Evolutionary conservation across 2,113 vertebrate genomes (phyloP).

Genomic region (Bolborhynchus lineola): DNA sequence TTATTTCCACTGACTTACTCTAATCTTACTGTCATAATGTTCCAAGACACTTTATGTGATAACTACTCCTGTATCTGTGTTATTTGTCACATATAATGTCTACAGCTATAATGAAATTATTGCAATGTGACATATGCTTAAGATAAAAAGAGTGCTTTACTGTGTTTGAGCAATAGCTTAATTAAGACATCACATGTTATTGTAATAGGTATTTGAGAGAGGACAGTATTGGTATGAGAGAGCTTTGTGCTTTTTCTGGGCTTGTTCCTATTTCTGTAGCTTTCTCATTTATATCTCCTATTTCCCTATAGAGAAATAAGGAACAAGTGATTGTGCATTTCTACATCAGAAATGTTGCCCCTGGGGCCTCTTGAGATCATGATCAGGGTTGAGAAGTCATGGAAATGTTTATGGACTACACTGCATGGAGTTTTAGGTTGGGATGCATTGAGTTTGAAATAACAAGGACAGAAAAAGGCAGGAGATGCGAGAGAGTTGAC

Average conservation of each 20-base stretch:
- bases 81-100: not conserved
- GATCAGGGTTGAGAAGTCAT: not conserved
- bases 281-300: not conserved
- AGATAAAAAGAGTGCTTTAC: not conserved
- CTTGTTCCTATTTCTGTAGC: not conserved
- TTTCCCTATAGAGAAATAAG: not conserved
- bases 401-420: not conserved
- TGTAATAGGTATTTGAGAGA: not conserved
- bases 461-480: not conserved
- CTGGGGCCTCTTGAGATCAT: not conserved
- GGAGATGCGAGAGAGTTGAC: not conserved
- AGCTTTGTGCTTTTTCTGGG: not conserved
- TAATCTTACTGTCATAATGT: not conserved
- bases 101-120: not conserved
- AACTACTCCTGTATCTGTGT: not conserved
- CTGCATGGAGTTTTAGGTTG: not conserved
- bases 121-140: not conserved
- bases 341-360: not conserved
- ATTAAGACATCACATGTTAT: not conserved
- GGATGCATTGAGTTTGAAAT: not conserved
- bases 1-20: not conserved
- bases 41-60: not conserved
- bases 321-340: not conserved
- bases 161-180: not conserved
- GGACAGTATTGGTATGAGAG: not conserved